A percentile compares a stretch with the other conserved stretches of the same genome.
phyloP scores from a whole-genome alignment of 2,888 invertebrate species.

The Petrolisthes cinctipes region DNA sequence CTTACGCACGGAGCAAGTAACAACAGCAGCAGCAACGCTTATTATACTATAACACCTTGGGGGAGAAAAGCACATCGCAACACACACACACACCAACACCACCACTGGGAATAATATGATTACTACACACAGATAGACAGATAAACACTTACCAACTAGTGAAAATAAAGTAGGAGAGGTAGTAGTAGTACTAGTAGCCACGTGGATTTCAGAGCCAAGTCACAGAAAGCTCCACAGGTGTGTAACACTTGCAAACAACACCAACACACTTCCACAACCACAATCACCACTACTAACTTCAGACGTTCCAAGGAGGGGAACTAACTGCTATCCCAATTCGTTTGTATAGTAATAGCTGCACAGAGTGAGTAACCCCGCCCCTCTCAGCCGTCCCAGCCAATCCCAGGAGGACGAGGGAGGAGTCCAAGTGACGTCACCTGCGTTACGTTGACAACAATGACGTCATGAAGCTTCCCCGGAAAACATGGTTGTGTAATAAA shows the following conservation, averaged over 20 bases:
- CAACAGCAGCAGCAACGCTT: too few relatives aligned
- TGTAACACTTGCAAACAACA: too few relatives aligned
- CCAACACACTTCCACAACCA: conserved; percentile 16
- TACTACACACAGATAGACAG: not conserved
- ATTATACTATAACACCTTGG: too few relatives aligned
- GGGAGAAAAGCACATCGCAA: conserved; percentile 10
- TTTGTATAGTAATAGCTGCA: conserved; percentile 51
- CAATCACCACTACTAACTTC: conserved; percentile 18
- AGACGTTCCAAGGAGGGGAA: conserved; percentile 37
- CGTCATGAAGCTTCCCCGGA: conserved; percentile 47
- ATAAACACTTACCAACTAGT: conserved; percentile 31
- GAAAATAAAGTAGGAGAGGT: conserved; percentile 13
- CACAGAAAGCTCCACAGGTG: too few relatives aligned
- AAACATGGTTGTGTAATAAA: conserved; percentile 43
- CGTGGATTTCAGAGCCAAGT: conserved; percentile 3
- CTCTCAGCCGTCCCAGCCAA: not conserved
- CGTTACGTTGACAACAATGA: conserved; percentile 36
- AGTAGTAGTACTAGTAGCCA: conserved; percentile 5
- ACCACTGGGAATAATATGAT: too few relatives aligned
- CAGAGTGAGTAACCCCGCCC: conserved; percentile 7
- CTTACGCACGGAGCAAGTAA: too few relatives aligned
- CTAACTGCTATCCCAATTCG: conserved; percentile 24
- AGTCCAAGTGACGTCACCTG: conserved; percentile 30
- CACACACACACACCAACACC: not conserved
- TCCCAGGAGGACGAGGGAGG: conserved; percentile 15